Base-by-base conservation (phyloP, 2,113 vertebrate species). In the Macquaria ambigua region DNA sequence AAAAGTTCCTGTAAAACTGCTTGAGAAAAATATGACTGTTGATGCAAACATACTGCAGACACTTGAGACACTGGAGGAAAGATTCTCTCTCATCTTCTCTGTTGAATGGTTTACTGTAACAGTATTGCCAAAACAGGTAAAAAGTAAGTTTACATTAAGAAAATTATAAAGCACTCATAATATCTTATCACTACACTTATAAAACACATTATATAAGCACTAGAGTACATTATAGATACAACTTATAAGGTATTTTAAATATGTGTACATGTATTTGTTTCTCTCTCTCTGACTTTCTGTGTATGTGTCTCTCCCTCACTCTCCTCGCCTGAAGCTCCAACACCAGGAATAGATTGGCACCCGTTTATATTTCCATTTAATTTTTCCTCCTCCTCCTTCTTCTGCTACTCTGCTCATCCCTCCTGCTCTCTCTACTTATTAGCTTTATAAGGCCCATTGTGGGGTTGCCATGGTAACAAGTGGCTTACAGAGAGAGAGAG, bases 381-480 rank as follows among this genome's bases (percentile, higher is more conserved):
- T 76, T 61, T 70, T 56, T 79, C 21, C 52, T 46, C 46, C 74
- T 50, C 43, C 50, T 82, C n/a, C 43, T 31, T 66, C 81, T 83
- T 69, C 67, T 82, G 74, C 79, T 48, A 43, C 81, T 77, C 74
- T 39, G 41, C 82, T 89, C 83, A 85, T 90, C 79, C 55, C 64
- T 90, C 76, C 64, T 80, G 34, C 82, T 81, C 79, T 84, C 86
- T 92, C 74, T 90, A 75, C 85, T 93, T 96, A 94, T 95, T 95
- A 95, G 92, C 94, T 89, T 90, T 92, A 91, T 92, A 90, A 91
- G 90, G 90, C 90, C 92, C 74, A 90, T 94, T 95, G 91, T 96
- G 86, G 69, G 87, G 96, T 96, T 95, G 90, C 94, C 92, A 91
- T 94, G 94, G 95, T 92, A 96, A 96, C 96, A 84, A 89, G 82